Conservation (phyloP, 2,888 invertebrate species). For the Zygothrica quintamaculata region DNA sequence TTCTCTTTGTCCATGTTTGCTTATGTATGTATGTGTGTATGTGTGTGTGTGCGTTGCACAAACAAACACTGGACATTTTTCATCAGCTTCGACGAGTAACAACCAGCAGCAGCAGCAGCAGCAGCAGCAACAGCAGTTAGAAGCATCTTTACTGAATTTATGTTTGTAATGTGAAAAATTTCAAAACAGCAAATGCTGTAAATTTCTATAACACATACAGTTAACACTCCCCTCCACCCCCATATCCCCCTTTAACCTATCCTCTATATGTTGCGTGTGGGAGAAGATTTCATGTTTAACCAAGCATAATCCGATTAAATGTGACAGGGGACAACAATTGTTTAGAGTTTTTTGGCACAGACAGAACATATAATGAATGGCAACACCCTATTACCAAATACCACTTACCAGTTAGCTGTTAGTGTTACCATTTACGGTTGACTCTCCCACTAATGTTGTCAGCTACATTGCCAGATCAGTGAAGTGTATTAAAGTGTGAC, state of each 20-base stretch:
- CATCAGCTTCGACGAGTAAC: constrained; percentile 61
- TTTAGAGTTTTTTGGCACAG: constrained; percentile 55
- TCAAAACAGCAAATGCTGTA: constrained; percentile 65
- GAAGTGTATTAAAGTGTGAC: constrained; percentile 75
- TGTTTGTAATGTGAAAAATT: constrained; percentile 75
- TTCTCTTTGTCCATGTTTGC: constrained; percentile 1
- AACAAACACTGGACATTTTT: constrained; percentile 78
- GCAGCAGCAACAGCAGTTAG: constrained; percentile 31
- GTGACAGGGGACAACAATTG: constrained; percentile 78
- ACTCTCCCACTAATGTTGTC: constrained; percentile 14
- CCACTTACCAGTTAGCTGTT: too few relatives aligned
- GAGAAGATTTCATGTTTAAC: constrained; percentile 70
- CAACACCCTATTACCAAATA: constrained; percentile 1
- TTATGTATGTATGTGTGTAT: constrained; percentile 15
- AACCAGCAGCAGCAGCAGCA: constrained; percentile 34
- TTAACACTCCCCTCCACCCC: constrained; percentile 6
- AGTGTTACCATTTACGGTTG: background rate
- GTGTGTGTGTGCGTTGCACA: constrained; percentile 37
- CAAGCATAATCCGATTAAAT: constrained; percentile 79
- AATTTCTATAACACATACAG: constrained; percentile 61
- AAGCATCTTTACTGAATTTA: constrained; percentile 68
- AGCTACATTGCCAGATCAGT: constrained; percentile 54
- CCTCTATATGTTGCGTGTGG: constrained; percentile 29
- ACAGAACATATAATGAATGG: constrained; percentile 49
- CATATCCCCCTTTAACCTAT: background rate